These are phyloP conservation scores for Meriones psammophilus DNA, from an alignment of 2,797 vertebrate genomes.

Conservation along the genomic window DNA sequence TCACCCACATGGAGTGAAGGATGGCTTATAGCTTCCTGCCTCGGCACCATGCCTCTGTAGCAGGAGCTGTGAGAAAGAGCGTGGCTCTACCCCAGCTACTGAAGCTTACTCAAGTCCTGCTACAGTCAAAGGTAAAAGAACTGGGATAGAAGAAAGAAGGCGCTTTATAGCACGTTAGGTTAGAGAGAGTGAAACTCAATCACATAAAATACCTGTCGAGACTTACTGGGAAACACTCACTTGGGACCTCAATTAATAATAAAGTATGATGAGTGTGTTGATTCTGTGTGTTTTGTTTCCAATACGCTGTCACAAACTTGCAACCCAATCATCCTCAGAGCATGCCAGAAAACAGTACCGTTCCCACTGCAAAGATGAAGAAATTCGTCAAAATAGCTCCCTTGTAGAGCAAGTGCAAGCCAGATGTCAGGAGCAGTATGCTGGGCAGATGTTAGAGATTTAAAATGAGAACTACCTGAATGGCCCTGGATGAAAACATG, in stretches of 20 bases:
- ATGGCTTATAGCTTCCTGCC: background rate
- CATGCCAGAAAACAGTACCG: conserved; percentile 21
- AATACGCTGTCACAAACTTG: conserved; percentile 4
- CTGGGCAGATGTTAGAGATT: conserved; percentile 77
- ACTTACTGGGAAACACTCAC: conserved; percentile 44
- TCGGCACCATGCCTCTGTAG: background rate
- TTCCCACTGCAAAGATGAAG: conserved; percentile 56
- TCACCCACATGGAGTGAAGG: too few species aligned
- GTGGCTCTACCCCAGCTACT: background rate
- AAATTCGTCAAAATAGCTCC: conserved; percentile 56
- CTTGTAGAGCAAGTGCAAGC: conserved; percentile 47
- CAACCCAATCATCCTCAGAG: background rate
- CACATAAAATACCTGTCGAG: conserved; percentile 51
- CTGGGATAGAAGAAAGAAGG: background rate
- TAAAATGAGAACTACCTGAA: conserved; percentile 75
- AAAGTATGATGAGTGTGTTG: conserved; percentile 24
- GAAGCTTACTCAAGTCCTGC: background rate
- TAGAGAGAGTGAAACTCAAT: background rate
- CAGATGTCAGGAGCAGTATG: conserved; percentile 74
- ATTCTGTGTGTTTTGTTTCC: conserved; percentile 32
- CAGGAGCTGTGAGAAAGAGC: background rate
- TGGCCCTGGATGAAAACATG: conserved; percentile 51
- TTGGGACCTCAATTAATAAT: conserved; percentile 48
- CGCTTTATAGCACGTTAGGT: background rate
- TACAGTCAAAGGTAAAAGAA: background rate